Evolutionary conservation across 2,888 invertebrate genomes (phyloP).

Genomic region (Gandaritis pyraliata): DNA sequence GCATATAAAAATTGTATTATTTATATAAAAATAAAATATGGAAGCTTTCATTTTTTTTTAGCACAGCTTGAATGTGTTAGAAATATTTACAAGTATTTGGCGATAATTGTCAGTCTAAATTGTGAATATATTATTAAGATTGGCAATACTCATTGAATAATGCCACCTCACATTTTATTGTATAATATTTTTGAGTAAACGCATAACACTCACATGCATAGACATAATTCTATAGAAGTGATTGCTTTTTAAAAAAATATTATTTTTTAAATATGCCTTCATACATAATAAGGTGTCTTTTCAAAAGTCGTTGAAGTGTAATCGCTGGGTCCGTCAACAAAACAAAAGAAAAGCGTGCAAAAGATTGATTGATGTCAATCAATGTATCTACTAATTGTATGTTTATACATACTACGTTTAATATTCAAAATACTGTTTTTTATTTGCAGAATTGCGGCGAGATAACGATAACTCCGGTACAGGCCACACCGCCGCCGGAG

Average conservation of each 20-base stretch:
- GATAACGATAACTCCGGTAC: conserved; percentile 85
- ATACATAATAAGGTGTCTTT: too few species aligned
- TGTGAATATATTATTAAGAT: conserved; percentile 44
- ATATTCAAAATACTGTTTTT: background rate
- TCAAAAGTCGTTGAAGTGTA: too few species aligned
- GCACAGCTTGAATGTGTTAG: conserved; percentile 25
- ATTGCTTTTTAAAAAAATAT: background rate
- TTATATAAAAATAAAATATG: conserved; percentile 1
- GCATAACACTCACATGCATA: conserved; percentile 12
- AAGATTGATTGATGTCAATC: too few species aligned
- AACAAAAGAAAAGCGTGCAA: too few species aligned
- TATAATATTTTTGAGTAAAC: conserved; percentile 14
- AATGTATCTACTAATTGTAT: too few species aligned
- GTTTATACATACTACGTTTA: too few species aligned
- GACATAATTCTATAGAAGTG: background rate
- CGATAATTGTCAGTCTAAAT: conserved; percentile 19
- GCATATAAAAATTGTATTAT: background rate
- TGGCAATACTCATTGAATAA: conserved; percentile 76
- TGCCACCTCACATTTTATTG: conserved; percentile 68
- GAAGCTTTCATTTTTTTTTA: conserved; percentile 7
- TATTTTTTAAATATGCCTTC: background rate
- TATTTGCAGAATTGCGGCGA: conserved; percentile 82
- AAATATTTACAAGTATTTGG: conserved; percentile 12
- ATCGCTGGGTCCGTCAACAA: too few species aligned
- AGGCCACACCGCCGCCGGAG: conserved; percentile 70